Base-by-base conservation (phyloP, 1,140 invertebrate genomes). In the Drosophila mayri region DNA sequence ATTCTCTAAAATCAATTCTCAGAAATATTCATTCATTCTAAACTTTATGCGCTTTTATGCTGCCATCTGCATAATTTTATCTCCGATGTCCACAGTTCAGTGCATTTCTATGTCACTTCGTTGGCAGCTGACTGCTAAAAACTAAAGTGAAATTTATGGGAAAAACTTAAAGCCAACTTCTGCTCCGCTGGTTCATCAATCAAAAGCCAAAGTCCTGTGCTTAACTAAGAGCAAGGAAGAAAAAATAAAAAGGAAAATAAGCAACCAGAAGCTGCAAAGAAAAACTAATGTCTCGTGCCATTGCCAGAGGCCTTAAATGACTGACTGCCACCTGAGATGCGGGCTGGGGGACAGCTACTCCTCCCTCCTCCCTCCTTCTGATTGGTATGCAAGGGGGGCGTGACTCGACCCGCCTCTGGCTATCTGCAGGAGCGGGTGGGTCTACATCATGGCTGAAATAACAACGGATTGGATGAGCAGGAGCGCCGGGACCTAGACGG, bases 231-330 rank as follows among this genome's bases (percentile, higher is more conserved):
- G 25, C 32, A 47, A 10, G 37, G 12, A 22, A 30, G 32, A 10
- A 22, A 30, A 65, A 60, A 60, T 30, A 65, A 25, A n/a, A 20
- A 58, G 25, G 22, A 47, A 14, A 38, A 16, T 10, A 37, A 62
- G 28, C 18, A 32, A 16, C 40, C 22, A 63, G 47, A 37, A 47
- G 28, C 16, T 50, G 0, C 50, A 35, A 28, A 47, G 14, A 50
- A 52, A 61, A 80, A 72, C 77, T 85, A 84, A 84, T 84, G 76
- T 84, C 76, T 46, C 66, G 18, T 84, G 81, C 50, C 71, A 76
- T 10, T 66, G 76, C 81, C 77, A 49, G 54, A 61, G 81, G 81
- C 65, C 72, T 76, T 84, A 72, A 84, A 84, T 84, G 81, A 84
- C 81, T 80, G 65, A 68, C 77, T 72, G 68, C 68, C 68, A 72